Conservation (phyloP, 2,888 invertebrate genomes). For the Odontothrips loti region DNA sequence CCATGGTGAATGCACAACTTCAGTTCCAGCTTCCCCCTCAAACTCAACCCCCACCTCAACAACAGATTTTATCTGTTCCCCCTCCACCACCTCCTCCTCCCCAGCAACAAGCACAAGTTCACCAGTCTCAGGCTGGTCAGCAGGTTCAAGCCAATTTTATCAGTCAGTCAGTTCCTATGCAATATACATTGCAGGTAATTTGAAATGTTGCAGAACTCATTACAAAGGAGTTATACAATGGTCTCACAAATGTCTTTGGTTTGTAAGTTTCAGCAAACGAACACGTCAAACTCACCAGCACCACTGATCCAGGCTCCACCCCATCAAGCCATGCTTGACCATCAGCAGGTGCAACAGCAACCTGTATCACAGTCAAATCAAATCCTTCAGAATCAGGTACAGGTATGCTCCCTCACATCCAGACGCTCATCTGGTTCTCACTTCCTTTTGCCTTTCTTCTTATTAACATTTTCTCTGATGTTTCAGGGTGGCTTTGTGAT, state of each 20-base stretch:
- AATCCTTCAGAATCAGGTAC: neutral
- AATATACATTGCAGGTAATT: neutral
- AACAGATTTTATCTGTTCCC: neutral
- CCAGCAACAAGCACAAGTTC: neutral
- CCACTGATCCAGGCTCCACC: neutral
- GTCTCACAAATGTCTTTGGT: too few relatives aligned
- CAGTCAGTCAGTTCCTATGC: neutral
- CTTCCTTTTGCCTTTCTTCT: neutral
- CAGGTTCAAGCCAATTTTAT: constrained; percentile 1
- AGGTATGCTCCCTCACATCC: neutral
- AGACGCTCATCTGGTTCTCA: neutral
- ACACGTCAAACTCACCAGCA: neutral
- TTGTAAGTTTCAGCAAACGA: neutral
- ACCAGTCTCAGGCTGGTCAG: neutral
- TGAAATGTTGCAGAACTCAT: neutral
- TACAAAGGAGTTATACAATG: too few relatives aligned
- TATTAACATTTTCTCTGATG: neutral
- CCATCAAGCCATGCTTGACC: neutral
- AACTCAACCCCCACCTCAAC: neutral
- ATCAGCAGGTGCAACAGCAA: neutral
- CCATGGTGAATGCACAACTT: constrained; percentile 5
- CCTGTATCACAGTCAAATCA: neutral
- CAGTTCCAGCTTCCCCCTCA: constrained; percentile 9
- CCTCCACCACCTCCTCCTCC: neutral
- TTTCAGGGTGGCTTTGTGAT: neutral